Evolutionary conservation across 2,888 invertebrate genomes (phyloP), one percentile per base, ranked within the genome.

Genomic region (Vanessa cardui): DNA sequence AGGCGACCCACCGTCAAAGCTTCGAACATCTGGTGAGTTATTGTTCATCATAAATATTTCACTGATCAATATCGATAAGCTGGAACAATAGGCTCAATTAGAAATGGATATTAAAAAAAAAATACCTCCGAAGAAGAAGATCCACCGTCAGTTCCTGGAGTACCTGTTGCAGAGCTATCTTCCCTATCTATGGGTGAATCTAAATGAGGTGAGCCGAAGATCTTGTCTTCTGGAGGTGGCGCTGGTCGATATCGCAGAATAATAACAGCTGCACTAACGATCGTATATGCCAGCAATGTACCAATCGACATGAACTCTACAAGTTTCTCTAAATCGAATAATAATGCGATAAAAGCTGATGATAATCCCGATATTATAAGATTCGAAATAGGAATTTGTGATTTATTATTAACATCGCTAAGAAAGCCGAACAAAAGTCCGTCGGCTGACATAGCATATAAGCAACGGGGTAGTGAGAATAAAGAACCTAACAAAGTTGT

Each of bases 281-380:
- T 97, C 2, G 98, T 98, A 83, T 98, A 98, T 0, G 98, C 97
- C 76, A 97, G 86, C 62, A 98, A 91, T 0, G 97, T 97, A 0
- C 97, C 97, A 79, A 98, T 98, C 1, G 98, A 98, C 97, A 98
- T 98, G 82, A 98, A 98, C 82, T 98, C 98, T 0, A 98, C 98
- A 52, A 98, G 91, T 75, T 97, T 97, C 76, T 97, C 96, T 75
- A 98, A 93, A 86, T 98, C 98, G 79, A 98, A 97, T 47, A 98
- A 84, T 50, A 98, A 87, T 6, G 98, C 98, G 72, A 98, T 95
- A 0, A 96, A 66, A 1, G 96, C 96, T 59, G 97, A 96, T 33
- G 95, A 90, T 18, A 96, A 72, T 0, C 97, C 97, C n/a, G 97
- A 96, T 64, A 97, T 94, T 6, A 95, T 94, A 68, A 97, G 88